These are phyloP conservation scores for Callipepla squamata DNA, from an alignment of 2,113 vertebrate genomes.

Conservation along the genomic window DNA sequence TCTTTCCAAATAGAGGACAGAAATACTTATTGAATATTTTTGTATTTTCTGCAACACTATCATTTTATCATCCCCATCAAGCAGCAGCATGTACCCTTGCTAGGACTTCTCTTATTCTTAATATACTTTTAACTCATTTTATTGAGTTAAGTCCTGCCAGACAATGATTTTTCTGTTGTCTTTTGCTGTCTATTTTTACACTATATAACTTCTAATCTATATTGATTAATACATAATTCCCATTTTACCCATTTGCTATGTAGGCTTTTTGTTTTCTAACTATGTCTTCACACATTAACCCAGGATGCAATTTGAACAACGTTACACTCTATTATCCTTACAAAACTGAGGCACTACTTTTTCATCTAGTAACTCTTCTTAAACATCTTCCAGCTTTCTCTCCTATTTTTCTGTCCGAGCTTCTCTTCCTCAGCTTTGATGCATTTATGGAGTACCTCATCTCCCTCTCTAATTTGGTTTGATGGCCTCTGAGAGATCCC, in stretches of 20 bases:
- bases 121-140: slow-evolving; percentile 2
- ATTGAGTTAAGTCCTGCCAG: slow-evolving; percentile 11
- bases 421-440: background rate
- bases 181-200: slow-evolving; percentile 23
- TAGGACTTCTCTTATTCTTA: background rate
- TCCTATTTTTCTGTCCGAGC: background rate
- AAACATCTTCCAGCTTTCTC: background rate
- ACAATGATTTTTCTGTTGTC: background rate
- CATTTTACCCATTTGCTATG: background rate
- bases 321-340: background rate
- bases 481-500: background rate
- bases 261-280: slow-evolving; percentile 41
- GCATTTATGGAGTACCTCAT: background rate
- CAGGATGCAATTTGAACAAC: background rate
- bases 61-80: background rate
- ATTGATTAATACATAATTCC: slow-evolving; percentile 22
- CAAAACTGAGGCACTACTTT: background rate
- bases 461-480: background rate
- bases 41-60: slow-evolving; percentile 17
- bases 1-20: slow-evolving; percentile 27
- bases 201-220: background rate
- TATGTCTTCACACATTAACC: background rate
- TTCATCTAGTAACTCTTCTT: background rate
- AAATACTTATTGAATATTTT: slow-evolving; percentile 38
- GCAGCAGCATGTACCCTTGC: background rate